Conservation (phyloP, 2,113 vertebrate genomes). For the Pholis gunnellus region DNA sequence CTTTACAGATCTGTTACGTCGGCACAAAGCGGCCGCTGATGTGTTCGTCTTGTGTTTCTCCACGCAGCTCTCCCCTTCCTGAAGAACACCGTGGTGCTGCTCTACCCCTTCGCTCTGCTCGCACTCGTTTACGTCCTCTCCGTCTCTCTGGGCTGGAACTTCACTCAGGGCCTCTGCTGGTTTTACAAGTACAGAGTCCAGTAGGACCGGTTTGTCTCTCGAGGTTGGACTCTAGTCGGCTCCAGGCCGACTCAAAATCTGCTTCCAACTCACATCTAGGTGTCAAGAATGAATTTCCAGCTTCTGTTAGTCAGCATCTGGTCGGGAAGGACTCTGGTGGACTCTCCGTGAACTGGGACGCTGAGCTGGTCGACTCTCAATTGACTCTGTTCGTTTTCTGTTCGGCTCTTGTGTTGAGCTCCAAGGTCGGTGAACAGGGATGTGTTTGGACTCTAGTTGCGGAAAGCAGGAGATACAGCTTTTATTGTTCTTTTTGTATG, state of each 20-base stretch:
- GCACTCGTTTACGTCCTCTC: constrained; percentile 92
- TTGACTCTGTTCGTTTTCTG: constrained; percentile 29
- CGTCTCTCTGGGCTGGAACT: constrained; percentile 95
- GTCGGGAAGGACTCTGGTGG: constrained; percentile 25
- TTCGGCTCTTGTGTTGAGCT: constrained; percentile 45
- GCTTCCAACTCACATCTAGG: neutral
- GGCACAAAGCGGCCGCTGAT: neutral
- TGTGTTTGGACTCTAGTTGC: constrained; percentile 27
- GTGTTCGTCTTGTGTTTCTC: neutral
- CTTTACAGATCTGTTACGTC: neutral
- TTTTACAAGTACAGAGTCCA: constrained; percentile 96
- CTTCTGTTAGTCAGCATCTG: constrained; percentile 20
- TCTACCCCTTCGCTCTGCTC: constrained; percentile 94
- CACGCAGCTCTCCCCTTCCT: constrained; percentile 91
- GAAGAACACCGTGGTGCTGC: constrained; percentile 94
- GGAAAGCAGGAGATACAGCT: constrained; percentile 32
- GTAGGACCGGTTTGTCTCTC: constrained; percentile 68
- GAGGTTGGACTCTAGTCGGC: constrained; percentile 28
- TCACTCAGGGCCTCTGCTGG: constrained; percentile 91
- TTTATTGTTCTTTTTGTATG: constrained; percentile 77
- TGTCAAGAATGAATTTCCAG: constrained; percentile 27
- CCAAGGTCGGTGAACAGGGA: neutral
- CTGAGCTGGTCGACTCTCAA: constrained; percentile 3
- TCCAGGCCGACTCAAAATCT: neutral
- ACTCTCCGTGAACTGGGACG: constrained; percentile 28